Base-by-base conservation (phyloP, 2,113 vertebrate species). In the Dissostichus mawsoni region DNA sequence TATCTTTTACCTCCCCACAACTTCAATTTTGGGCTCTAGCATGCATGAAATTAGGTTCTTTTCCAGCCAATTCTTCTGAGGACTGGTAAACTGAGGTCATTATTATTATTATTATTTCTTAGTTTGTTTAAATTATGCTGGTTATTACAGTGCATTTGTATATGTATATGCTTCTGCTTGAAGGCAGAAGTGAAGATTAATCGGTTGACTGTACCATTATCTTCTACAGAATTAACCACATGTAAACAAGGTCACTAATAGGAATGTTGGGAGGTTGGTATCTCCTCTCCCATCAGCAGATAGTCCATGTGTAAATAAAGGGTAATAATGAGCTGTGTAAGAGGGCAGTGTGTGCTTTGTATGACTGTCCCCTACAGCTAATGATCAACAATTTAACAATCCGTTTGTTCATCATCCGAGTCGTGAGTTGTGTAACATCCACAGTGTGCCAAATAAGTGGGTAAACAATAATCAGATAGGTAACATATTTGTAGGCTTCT, bases 11-110 rank as follows among this genome's bases (percentile, higher is more conserved):
- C 33, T 55, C 44, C 13, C 11, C 71, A 23, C 44, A 44, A 64
- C 44, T 74, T 69, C 5, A 65, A 66, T 66, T 48, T 48, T 41
- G 11, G 25, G 25, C 23, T 61, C 69, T 56, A 61, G 56, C 80
- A 69, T 67, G 58, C 76, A 59, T 16, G 45, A 76, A 72, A 79
- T 20, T 5, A 68, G 48, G 2, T 41, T 76, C 7, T 70, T 75
- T 33, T 65, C 18, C 47, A 20, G 59, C 8, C 17, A 66, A 3
- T 44, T 50, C 41, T 67, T 23, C 12, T 29, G 45, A 57, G 33
- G 20, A 58, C 2, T 11, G 5, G 33, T 58, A 47, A 70, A 78
- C 55, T 18, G 8, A 16, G 9, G 6, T 59, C 9, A 33, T 20
- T 20, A 52, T 76, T 70, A 2, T 13, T 29, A 47, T 36, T 7